Evolutionary conservation across 2,888 invertebrate genomes (phyloP).

Genomic region (Andrena camellia): DNA sequence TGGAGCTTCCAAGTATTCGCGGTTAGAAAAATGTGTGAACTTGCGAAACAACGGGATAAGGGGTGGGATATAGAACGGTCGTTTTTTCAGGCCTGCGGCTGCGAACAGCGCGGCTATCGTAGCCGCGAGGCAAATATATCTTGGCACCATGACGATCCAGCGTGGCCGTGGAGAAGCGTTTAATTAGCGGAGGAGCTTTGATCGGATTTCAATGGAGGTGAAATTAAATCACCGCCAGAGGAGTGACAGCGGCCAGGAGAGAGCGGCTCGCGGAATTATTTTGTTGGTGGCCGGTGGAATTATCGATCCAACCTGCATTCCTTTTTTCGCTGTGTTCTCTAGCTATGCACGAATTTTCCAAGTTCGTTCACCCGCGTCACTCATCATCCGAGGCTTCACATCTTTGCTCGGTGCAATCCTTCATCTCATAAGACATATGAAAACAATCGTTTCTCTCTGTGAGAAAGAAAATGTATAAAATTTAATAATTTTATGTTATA

Average conservation of each 20-base stretch:
- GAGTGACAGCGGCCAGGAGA: conserved; percentile 39
- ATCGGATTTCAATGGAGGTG: conserved; percentile 66
- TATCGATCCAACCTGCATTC: conserved; percentile 44
- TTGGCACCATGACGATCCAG: conserved; percentile 38
- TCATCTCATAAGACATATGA: conserved; percentile 2
- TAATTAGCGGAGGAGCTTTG: conserved; percentile 67
- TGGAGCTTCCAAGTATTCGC: no score
- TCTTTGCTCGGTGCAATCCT: not conserved
- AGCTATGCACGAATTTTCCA: conserved; percentile 16
- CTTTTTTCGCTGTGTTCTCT: conserved; percentile 22
- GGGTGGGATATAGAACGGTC: not conserved
- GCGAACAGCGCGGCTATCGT: conserved; percentile 2
- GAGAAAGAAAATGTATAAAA: no score
- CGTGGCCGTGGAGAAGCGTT: conserved; percentile 54
- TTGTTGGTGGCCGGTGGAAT: conserved; percentile 49
- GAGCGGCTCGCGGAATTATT: conserved; percentile 51
- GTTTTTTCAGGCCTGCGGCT: conserved; percentile 30
- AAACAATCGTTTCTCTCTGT: not conserved
- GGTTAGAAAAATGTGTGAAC: not conserved
- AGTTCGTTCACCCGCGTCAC: not conserved
- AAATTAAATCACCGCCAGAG: conserved; percentile 67
- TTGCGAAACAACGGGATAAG: not conserved
- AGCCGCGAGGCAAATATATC: conserved; percentile 54
- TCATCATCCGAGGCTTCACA: not conserved
- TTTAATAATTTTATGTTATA: no score